Evolutionary conservation across 2,113 vertebrate species (phyloP).

Genomic region (Pycnonotus jocosus): DNA sequence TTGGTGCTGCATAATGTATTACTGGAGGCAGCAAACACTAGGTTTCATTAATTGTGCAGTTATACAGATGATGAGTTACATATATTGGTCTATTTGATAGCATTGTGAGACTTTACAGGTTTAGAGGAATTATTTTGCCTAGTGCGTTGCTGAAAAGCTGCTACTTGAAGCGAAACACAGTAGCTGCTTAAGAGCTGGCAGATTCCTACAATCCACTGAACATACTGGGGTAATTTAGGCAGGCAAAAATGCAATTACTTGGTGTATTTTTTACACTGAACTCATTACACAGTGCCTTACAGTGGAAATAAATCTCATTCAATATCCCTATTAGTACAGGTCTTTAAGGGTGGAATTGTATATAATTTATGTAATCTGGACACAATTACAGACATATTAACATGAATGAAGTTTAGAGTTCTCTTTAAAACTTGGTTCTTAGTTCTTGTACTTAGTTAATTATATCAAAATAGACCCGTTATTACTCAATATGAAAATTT

Average conservation of each 20-base stretch:
- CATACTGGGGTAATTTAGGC: neutral
- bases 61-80: neutral
- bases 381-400: neutral
- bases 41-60: neutral
- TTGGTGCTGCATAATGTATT: neutral
- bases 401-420: neutral
- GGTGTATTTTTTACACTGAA: neutral
- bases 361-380: neutral
- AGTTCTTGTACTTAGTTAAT: neutral
- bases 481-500: neutral
- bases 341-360: neutral
- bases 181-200: neutral
- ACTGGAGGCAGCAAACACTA: neutral
- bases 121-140: neutral
- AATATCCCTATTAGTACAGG: neutral
- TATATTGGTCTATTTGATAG: neutral
- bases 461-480: neutral
- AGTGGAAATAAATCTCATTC: neutral
- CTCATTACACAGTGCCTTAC: neutral
- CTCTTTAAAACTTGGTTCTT: neutral
- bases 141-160: neutral
- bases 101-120: neutral
- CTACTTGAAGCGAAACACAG: neutral
- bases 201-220: neutral
- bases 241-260: slow-evolving; percentile 7